phyloP scores from a whole-genome alignment of 2,113 vertebrate species.

The Paramisgurnus dabryanus region DNA sequence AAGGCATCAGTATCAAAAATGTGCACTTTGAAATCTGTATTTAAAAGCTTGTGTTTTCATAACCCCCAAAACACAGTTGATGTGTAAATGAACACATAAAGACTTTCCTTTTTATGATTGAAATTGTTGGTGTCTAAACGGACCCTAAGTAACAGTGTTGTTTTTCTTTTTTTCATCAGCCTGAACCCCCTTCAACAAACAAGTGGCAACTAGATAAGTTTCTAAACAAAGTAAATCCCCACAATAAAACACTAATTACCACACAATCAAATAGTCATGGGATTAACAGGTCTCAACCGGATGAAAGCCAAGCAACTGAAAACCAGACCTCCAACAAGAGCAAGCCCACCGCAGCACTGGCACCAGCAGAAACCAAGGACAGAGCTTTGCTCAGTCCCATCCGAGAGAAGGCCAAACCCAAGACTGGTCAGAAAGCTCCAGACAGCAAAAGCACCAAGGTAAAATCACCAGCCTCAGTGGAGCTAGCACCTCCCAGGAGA shows the following conservation, averaged over 20 bases:
- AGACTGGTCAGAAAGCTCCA: constrained; percentile 82
- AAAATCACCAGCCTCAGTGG: constrained; percentile 83
- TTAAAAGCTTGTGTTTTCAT: too few species aligned
- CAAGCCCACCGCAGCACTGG: constrained; percentile 54
- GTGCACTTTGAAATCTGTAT: too few species aligned
- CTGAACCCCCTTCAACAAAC: constrained; percentile 71
- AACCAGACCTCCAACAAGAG: constrained; percentile 60
- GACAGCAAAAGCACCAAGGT: constrained; percentile 88
- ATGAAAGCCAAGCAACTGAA: constrained; percentile 72
- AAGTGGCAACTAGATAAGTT: constrained; percentile 86
- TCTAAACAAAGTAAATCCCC: constrained; percentile 91
- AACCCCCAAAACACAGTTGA: too few species aligned
- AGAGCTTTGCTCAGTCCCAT: constrained; percentile 73
- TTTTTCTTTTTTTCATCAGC: constrained; percentile 61
- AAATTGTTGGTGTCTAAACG: too few species aligned
- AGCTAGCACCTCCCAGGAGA: constrained; percentile 77
- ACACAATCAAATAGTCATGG: constrained; percentile 84
- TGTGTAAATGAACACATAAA: too few species aligned
- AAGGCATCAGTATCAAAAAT: too few species aligned
- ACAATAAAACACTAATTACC: constrained; percentile 89
- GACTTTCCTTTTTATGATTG: too few species aligned
- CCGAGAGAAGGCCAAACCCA: constrained; percentile 88
- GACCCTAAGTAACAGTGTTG: too few species aligned
- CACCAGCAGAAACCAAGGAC: constrained; percentile 59
- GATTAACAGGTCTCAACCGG: constrained; percentile 71